Evolutionary conservation across 1,140 invertebrate species (phyloP).

Genomic region (Magallana gigas): DNA sequence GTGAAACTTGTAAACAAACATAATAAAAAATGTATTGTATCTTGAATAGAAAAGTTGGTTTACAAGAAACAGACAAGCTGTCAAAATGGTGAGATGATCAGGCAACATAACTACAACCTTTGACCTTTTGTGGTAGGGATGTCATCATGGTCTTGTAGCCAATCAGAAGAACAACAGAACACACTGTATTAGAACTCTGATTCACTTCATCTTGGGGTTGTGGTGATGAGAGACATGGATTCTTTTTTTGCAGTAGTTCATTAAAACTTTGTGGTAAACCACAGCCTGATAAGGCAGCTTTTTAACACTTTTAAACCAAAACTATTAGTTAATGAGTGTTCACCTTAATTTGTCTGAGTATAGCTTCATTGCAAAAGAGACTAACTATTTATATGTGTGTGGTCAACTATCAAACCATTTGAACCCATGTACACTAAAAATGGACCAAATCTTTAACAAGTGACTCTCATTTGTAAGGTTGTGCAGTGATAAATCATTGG

Average conservation of each 20-base stretch:
- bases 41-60: background rate
- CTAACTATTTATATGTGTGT: no score
- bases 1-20: constrained; percentile 36
- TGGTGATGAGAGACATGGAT: background rate
- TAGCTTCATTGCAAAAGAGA: no score
- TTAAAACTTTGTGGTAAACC: constrained; percentile 32
- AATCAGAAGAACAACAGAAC: constrained; percentile 23
- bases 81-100: background rate
- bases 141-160: constrained; percentile 10
- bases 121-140: constrained; percentile 27
- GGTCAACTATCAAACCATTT: no score
- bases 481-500: no score
- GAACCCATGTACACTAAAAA: no score
- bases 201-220: background rate
- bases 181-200: background rate
- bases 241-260: background rate
- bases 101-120: background rate
- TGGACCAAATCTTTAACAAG: no score
- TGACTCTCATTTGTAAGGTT: no score
- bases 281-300: background rate
- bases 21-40: constrained; percentile 13
- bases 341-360: no score
- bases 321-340: no score
- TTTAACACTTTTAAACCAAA: background rate
- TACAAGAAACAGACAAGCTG: background rate